These are phyloP conservation scores for Mimachlamys varia DNA, from an alignment of 2,888 invertebrate species.

Conservation along the genomic window DNA sequence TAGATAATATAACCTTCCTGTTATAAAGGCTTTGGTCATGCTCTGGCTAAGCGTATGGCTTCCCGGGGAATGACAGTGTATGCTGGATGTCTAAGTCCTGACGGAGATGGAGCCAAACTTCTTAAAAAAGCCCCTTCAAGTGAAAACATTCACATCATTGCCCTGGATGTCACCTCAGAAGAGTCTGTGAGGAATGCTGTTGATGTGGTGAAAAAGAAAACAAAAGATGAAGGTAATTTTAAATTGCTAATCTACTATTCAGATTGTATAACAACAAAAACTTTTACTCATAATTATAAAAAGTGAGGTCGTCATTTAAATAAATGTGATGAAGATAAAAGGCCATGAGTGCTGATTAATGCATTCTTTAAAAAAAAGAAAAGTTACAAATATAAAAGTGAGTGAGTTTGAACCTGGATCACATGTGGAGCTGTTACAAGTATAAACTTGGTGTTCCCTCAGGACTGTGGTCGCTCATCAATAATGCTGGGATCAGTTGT, in stretches of 20 bases:
- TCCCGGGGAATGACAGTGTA: conserved; percentile 57
- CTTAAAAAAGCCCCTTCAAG: conserved; percentile 52
- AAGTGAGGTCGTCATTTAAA: too few relatives aligned
- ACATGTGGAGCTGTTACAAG: neutral
- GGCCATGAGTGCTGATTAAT: neutral
- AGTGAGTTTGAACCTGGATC: neutral
- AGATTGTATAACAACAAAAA: too few relatives aligned
- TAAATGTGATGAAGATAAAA: neutral
- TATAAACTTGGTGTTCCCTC: conserved; percentile 60
- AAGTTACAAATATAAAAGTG: too few relatives aligned
- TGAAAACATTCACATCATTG: conserved; percentile 84
- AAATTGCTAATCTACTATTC: too few relatives aligned
- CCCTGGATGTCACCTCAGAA: conserved; percentile 79
- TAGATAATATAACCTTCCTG: neutral
- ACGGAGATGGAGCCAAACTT: conserved; percentile 57
- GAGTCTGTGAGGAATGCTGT: conserved; percentile 89
- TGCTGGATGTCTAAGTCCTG: conserved; percentile 57
- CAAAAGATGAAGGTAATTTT: neutral
- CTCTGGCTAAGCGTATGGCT: conserved; percentile 57
- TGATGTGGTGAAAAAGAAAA: conserved; percentile 82
- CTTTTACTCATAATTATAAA: too few relatives aligned
- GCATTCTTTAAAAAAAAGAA: neutral
- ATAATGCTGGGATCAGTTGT: conserved; percentile 94
- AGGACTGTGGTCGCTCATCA: conserved; percentile 94
- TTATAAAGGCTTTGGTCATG: conserved; percentile 73